phyloP scores from a whole-genome alignment of 2,888 invertebrate genomes.

The Heliconius charithonia region DNA sequence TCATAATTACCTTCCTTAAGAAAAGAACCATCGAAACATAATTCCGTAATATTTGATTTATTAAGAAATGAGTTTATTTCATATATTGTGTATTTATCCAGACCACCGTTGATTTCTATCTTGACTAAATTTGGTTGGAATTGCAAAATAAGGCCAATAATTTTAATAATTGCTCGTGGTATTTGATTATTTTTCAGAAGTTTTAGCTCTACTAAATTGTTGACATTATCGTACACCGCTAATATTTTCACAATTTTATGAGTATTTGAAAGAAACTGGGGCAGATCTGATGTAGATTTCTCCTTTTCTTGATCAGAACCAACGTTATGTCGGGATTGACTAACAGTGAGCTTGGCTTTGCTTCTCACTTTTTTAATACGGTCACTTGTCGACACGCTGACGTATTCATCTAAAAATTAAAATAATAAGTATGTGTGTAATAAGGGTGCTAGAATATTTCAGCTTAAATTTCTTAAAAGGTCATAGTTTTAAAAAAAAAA shows the following conservation, averaged over 20 bases:
- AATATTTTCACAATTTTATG: slow-evolving; percentile 48
- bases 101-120: slow-evolving; percentile 57
- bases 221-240: slow-evolving; percentile 53
- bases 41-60: slow-evolving; percentile 58
- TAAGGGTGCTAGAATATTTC: too few relatives aligned
- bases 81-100: slow-evolving; percentile 53
- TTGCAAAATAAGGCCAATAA: slow-evolving; percentile 57
- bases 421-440: neutral
- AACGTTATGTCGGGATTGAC: slow-evolving; percentile 44
- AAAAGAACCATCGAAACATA: slow-evolving; percentile 59
- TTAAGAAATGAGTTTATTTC: slow-evolving; percentile 60
- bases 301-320: slow-evolving; percentile 44
- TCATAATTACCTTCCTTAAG: slow-evolving; percentile 59
- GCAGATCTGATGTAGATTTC: slow-evolving; percentile 26
- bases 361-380: slow-evolving; percentile 51
- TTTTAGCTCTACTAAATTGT: slow-evolving; percentile 57
- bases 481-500: neutral
- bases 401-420: slow-evolving; percentile 55
- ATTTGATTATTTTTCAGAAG: slow-evolving; percentile 56
- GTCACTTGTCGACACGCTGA: slow-evolving; percentile 47
- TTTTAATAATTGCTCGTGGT: slow-evolving; percentile 57
- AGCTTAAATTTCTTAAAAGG: neutral
- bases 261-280: neutral
- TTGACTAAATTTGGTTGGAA: slow-evolving; percentile 54
- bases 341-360: slow-evolving; percentile 43